Base-by-base conservation (phyloP, 2,888 invertebrate genomes). In the Cactoblastis cactorum region DNA sequence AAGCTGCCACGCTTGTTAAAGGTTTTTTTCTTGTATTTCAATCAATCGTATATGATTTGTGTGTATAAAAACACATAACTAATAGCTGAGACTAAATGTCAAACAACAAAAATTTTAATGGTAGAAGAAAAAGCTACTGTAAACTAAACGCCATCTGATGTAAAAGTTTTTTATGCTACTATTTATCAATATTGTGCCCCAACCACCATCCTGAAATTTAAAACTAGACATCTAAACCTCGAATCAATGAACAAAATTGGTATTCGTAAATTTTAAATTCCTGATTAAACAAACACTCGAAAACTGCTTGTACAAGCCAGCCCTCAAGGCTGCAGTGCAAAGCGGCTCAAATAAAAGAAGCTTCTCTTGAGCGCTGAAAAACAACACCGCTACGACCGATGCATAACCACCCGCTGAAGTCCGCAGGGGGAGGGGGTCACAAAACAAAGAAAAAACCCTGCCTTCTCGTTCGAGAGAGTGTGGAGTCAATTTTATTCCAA, bases 401-500 rank as follows among this genome's bases (percentile, higher is more conserved):
- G 86, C 87, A 85, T 80, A 86, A 85, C 89, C 89, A 85, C 89
- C 88, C 88, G 89, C 81, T 83, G 88, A 88, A 88, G 88, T 83
- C 82, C 78, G 73, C 69, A 77, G 76, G 76, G 74, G 76, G 54
- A 17, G 63, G 71, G 75, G 74, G 69, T 61, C 59, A 67, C 75
- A 81, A 87, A 84, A 84, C 72, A 77, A 74, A 63, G 82, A 88
- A 88, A 87, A 88, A 80, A 74, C 81, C 73, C 61, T 77, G 73
- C 87, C 84, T 88, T 85, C 85, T 80, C 88, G 84, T 87, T 83
- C 83, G 87, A 87, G 80, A 87, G 89, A 87, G 88, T 86, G 86
- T 86, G 86, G 87, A 89, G 89, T 88, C 87, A 88, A 88, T 89
- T 89, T 89, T 89, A 88, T 88, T 86, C 89, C 88, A 83, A 88